A percentile compares a stretch with the other conserved stretches of the same genome.
phyloP scores from a whole-genome alignment of 2,888 invertebrate species.

The Oscheius myriophilus region DNA sequence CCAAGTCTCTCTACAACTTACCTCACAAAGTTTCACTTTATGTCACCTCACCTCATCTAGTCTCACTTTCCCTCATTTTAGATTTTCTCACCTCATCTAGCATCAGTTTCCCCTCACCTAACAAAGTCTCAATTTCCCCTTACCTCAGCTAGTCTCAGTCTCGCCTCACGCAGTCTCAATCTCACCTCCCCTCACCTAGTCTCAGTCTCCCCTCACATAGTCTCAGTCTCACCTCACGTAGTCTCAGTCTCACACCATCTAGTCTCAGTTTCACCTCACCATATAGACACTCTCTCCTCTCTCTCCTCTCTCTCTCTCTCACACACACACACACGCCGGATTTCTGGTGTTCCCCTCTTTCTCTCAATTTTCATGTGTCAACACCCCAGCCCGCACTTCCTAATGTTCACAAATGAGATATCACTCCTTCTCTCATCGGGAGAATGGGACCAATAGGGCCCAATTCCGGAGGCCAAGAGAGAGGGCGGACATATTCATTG shows the following conservation, averaged over 20 bases:
- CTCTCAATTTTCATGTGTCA: not conserved
- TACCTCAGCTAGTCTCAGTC: not conserved
- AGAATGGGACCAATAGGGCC: not conserved
- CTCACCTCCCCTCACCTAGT: not conserved
- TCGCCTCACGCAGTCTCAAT: not conserved
- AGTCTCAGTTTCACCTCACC: not conserved
- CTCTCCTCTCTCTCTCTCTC: not conserved
- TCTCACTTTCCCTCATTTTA: not conserved
- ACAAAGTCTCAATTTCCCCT: not conserved
- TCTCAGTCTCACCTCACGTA: not conserved
- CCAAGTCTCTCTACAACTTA: not conserved
- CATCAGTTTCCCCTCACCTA: not conserved
- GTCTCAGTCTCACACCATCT: not conserved
- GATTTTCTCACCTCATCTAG: not conserved
- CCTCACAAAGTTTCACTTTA: too few species aligned
- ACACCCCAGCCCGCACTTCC: too few species aligned
- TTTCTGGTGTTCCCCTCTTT: not conserved
- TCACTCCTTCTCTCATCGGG: too few species aligned
- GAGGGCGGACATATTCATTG: constrained; percentile 27
- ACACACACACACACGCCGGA: not conserved
- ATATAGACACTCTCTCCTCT: constrained; percentile 3
- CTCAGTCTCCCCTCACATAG: not conserved
- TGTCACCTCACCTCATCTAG: not conserved
- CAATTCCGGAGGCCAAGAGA: constrained; percentile 29
- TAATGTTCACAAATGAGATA: too few species aligned